phyloP scores from a whole-genome alignment of 2,888 invertebrate genomes.

The Neoscelio sp. region DNA sequence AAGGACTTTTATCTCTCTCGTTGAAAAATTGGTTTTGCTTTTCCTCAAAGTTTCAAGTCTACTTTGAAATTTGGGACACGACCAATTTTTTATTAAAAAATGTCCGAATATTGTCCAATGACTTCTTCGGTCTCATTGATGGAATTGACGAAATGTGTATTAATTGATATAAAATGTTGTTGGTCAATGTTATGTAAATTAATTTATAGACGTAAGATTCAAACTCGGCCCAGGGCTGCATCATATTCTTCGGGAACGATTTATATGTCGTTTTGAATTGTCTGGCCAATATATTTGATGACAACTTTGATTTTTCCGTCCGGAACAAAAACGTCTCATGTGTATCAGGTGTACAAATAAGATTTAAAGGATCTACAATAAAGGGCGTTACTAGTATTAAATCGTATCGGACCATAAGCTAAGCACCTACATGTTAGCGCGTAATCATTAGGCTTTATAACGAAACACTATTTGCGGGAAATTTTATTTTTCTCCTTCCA shows the following conservation, averaged over 20 bases:
- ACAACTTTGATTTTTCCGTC: background rate
- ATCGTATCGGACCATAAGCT: too few relatives aligned
- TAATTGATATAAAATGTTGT: background rate
- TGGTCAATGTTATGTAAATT: conserved; percentile 9
- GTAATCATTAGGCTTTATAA: too few relatives aligned
- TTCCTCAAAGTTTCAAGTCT: background rate
- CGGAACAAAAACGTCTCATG: too few relatives aligned
- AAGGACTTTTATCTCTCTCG: conserved; percentile 4
- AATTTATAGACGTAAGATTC: background rate
- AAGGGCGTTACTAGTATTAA: too few relatives aligned
- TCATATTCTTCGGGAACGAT: conserved; percentile 19
- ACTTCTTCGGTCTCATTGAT: background rate
- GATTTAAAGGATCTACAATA: too few relatives aligned
- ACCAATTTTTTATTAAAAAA: conserved; percentile 18
- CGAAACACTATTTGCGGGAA: too few relatives aligned
- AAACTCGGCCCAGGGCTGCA: background rate
- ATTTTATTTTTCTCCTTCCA: too few relatives aligned
- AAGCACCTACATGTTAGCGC: too few relatives aligned
- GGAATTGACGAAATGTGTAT: background rate
- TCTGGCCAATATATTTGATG: background rate
- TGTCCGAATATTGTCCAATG: conserved; percentile 5
- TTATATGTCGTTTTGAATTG: background rate
- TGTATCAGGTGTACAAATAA: too few relatives aligned
- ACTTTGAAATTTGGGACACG: conserved; percentile 1
- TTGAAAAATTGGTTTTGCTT: conserved; percentile 9